Evolutionary conservation across 2,113 vertebrate species (phyloP).

Genomic region (Clupea harengus): DNA sequence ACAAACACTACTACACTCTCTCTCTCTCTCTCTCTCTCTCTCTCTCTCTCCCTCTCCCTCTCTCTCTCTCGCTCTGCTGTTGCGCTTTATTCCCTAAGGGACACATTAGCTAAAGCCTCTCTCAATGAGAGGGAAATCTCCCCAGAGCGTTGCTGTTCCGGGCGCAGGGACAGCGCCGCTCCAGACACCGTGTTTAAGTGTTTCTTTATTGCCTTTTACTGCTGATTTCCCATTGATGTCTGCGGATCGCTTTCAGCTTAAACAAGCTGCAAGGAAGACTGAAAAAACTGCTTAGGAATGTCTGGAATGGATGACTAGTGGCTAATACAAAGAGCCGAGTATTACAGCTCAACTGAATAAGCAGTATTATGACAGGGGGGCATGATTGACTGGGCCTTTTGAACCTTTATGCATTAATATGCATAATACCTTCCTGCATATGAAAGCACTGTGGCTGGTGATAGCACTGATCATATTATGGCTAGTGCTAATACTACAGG

Average conservation of each 20-base stretch:
- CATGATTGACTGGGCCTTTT: not conserved
- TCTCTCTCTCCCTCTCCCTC: not conserved
- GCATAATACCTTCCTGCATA: no score
- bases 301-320: no score
- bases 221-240: not conserved
- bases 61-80: not conserved
- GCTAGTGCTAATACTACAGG: not conserved
- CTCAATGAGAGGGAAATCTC: not conserved
- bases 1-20: not conserved
- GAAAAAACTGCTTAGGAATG: no score
- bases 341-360: no score
- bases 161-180: not conserved
- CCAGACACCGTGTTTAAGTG: not conserved
- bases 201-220: not conserved
- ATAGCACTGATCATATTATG: no score
- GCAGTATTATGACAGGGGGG: no score
- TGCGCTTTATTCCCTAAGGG: not conserved
- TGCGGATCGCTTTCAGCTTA: not conserved
- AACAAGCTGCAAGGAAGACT: no score
- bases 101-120: constrained; percentile 7
- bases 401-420: no score
- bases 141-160: not conserved
- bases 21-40: not conserved
- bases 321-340: no score
- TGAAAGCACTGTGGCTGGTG: not conserved